A percentile compares a stretch with the other conserved stretches of the same genome.
Conservation (phyloP, 2,888 invertebrate genomes). For the Alcis repandata region DNA sequence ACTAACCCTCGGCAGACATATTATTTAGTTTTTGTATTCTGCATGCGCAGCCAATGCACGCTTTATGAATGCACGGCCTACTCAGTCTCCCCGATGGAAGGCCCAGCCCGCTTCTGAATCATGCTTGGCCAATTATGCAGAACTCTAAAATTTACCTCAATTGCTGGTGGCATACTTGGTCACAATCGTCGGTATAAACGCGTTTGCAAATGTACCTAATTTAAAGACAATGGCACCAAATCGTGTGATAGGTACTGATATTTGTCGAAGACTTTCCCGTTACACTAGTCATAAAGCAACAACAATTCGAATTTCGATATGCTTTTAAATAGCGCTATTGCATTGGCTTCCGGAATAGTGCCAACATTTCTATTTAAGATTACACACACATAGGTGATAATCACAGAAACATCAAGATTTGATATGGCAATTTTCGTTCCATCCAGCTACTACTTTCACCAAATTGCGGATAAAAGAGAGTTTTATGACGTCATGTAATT, state of each 20-base stretch:
- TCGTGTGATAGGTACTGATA: conserved; percentile 3
- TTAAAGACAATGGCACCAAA: background rate
- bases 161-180: conserved; percentile 15
- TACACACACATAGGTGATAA: conserved; percentile 41
- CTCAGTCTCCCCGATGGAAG: conserved; percentile 38
- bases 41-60: conserved; percentile 69
- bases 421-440: conserved; percentile 46
- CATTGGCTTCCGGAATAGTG: conserved; percentile 33
- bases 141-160: conserved; percentile 17
- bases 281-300: conserved; percentile 21
- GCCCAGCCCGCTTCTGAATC: conserved; percentile 28
- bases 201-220: conserved; percentile 13
- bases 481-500: conserved; percentile 41
- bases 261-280: conserved; percentile 16
- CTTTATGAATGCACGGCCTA: conserved; percentile 61
- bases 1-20: conserved; percentile 69
- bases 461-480: conserved; percentile 46
- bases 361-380: conserved; percentile 38
- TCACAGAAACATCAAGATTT: conserved; percentile 44
- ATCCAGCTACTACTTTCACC: conserved; percentile 48
- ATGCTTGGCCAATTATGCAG: conserved; percentile 26
- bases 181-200: background rate
- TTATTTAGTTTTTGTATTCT: conserved; percentile 62
- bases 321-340: conserved; percentile 38
- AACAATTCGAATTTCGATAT: conserved; percentile 28